Conservation (phyloP, 2,113 vertebrate species). For the Varanus komodoensis region DNA sequence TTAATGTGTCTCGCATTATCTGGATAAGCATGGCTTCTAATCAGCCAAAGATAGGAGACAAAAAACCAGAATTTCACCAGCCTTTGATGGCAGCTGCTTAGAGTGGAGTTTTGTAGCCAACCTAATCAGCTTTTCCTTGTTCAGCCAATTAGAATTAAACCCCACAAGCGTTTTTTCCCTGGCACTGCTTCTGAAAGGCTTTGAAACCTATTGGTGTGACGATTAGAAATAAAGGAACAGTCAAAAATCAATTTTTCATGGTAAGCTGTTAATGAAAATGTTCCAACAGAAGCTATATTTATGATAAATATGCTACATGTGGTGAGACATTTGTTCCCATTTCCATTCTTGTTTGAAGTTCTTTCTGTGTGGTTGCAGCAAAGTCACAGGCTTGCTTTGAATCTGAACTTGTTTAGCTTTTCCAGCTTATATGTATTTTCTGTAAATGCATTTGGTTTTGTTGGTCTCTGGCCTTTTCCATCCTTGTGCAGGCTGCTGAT, state of each 20-base stretch:
- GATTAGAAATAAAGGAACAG: constrained; percentile 26
- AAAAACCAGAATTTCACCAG: constrained; percentile 13
- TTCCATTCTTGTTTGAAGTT: background rate
- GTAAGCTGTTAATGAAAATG: constrained; percentile 35
- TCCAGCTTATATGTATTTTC: background rate
- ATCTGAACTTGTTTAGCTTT: background rate
- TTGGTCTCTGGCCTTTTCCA: background rate
- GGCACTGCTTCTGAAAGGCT: constrained; percentile 30
- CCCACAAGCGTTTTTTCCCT: constrained; percentile 25
- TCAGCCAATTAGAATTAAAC: constrained; percentile 52
- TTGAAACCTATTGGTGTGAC: constrained; percentile 39
- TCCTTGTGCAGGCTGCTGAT: background rate
- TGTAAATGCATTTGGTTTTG: background rate
- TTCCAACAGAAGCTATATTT: constrained; percentile 2
- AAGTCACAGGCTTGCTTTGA: background rate
- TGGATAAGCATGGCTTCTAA: constrained; percentile 28
- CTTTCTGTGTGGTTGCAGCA: background rate
- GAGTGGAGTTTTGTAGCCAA: constrained; percentile 33
- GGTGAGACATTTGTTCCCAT: background rate
- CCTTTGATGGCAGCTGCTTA: constrained; percentile 52
- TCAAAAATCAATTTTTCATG: constrained; percentile 14
- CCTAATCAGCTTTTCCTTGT: constrained; percentile 47
- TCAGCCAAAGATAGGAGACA: background rate
- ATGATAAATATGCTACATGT: background rate
- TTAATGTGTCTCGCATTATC: constrained; percentile 33